A percentile compares a stretch with the other conserved stretches of the same genome.
Conservation (phyloP, 35 echinoderm and acorn worm species). For the Patiria miniata region DNA sequence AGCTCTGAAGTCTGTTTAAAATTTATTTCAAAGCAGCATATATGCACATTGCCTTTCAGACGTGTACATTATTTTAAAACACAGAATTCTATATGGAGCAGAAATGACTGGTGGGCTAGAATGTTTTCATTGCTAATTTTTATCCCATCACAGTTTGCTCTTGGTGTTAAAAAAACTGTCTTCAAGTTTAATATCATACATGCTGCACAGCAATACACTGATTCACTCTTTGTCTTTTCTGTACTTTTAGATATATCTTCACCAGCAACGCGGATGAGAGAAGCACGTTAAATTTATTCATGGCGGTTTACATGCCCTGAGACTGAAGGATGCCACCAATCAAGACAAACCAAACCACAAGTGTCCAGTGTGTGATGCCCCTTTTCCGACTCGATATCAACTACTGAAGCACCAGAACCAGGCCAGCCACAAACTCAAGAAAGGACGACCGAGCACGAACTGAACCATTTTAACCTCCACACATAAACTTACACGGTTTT, state of each 20-base stretch:
- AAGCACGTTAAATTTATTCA: neutral
- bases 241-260: constrained; percentile 2
- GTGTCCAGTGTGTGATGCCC: neutral
- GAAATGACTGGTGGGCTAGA: neutral
- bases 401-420: neutral
- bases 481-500: no score
- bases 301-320: neutral
- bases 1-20: neutral
- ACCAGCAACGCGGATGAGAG: neutral
- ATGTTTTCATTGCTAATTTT: neutral
- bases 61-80: neutral
- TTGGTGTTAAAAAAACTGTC: neutral
- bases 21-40: neutral
- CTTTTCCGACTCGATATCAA: neutral
- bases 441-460: neutral
- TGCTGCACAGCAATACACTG: neutral
- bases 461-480: neutral
- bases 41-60: neutral
- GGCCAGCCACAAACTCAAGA: neutral
- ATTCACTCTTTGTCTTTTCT: constrained; percentile 1
- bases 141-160: neutral
- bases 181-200: neutral
- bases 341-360: neutral
- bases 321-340: neutral
- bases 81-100: neutral